Base-by-base conservation (phyloP, 2,113 vertebrate species). In the Coptodon rendalli region DNA sequence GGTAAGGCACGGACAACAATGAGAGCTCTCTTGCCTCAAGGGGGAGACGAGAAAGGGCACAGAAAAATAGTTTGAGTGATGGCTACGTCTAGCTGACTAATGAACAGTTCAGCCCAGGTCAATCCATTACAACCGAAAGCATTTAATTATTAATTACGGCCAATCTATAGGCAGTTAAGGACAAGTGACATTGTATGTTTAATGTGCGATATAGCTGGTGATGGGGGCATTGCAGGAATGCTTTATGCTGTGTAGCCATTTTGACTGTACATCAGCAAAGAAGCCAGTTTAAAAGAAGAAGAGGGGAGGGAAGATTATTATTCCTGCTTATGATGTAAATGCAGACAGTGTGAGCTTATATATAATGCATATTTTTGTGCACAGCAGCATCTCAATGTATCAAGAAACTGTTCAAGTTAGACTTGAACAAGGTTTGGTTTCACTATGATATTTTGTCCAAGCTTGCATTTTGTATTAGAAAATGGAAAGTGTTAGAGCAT, bases 71-170 rank as follows among this genome's bases (percentile, higher is more conserved):
- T 98, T 97, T 99, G 98, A 99, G 96, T 97, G 98, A 99, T 98
- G 97, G 96, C 96, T 98, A 96, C 96, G 97, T 97, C 96, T 90
- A 95, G 90, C 96, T 98, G 98, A 98, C 96, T 99, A 99, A 99
- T 98, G 98, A 98, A 97, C 96, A 96, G 97, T 97, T 98, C 98
- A 97, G 93, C 90, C 27, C 66, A 94, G 98, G 98, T 98, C 98
- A 99, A 98, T 97, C 98, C 98, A 98, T 98, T 98, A 99, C 98
- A 98, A 98, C 95, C 89, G 96, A 96, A 97, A 97, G 95, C 96
- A 96, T 97, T 99, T 99, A 98, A 99, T 98, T 99, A 99, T 99
- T 99, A 99, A 99, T 99, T 98, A 98, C 96, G 96, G 96, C 94
- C 97, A 96, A 98, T 98, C 98, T 96, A 97, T 96, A 97, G 94